Base-by-base conservation (phyloP, 1,140 invertebrate species). In the Eciton burchellii region DNA sequence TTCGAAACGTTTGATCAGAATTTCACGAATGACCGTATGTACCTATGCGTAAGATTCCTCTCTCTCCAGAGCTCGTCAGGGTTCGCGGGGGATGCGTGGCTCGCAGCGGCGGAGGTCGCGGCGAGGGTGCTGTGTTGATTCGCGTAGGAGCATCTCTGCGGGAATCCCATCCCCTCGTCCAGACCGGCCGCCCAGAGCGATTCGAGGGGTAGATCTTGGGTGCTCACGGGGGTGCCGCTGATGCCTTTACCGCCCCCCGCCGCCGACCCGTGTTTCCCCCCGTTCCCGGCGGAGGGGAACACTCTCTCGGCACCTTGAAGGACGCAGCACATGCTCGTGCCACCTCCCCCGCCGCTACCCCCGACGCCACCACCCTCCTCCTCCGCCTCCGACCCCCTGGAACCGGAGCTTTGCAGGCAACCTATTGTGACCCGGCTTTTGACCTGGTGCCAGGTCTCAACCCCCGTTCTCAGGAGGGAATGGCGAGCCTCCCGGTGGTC, bases 171-270 rank as follows among this genome's bases (percentile, higher is more conserved):
- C 60, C 92, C 92, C 21, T 92, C 90, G 82, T 92, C 92, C 52
- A 92, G 86, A n/a, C 92, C 92, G 29, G 92, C 92, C 26, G 92
- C 92, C 92, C 92, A 92, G 52, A 92, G 91, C 5, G 91, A 92
- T 70, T 92, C 92, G 70, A 92, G 88, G 43, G 92, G 92, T 54
- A 92, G 84, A 76, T 92, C 91, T 24, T 90, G 89, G 54, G 89
- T 68, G 24, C 85, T 81, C 19, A 86, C 72, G 12, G 88, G 74
- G 60, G 86, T 89, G 54, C 65, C 79, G 14, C 84, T 82, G 47
- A 70, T 73, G 66, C 49, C 77, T 71, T 73, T 81, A 9, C 84
- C 84, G 21, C 71, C 52, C 0, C 82, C 85, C 8, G 79, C 11
- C n/a, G 70, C 60, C n/a, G 49, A 24, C 24, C 85, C 83, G 83